Evolutionary conservation across 2,113 vertebrate species (phyloP), one percentile per base, ranked within the genome.

Genomic region (Amphiprion percula): DNA sequence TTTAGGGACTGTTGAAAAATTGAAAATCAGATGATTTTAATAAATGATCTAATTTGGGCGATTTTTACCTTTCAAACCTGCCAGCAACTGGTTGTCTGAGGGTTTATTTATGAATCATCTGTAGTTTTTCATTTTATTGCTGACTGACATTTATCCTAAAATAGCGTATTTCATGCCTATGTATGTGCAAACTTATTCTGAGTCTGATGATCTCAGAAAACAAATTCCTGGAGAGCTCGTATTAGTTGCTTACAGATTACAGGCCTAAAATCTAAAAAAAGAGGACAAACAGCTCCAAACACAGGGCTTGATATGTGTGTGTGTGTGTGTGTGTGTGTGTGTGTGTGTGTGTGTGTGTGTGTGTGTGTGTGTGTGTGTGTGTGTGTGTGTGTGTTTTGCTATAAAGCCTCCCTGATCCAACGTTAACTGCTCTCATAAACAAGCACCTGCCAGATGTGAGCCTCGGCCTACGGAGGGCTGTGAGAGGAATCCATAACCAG

Each of bases 401-500:
- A 58, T 79, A 82, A 87, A 88, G 74, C 78, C 78, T 84, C 78
- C 24, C 66, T 82, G 77, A 88, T 90, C 84, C 78, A 65, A 53
- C 84, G 84, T 89, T 92, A 88, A 92, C 90, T 84, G 85, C 89
- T 68, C 70, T 88, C 89, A 78, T 87, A 91, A 91, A 91, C 84
- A 91, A 87, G 79, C 74, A 72, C 56, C 80, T 83, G 87, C 77
- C 89, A 91, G 84, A 91, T 87, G 82, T 87, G 86, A 80, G 86
- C 80, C 64, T 70, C 82, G 63, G 80, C 73, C 84, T 86, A 70
- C 82, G 54, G 75, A 86, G 87, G 83, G 73, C 65, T 71, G 73
- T 68, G 82, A 84, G 82, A 58, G 33, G 87, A 87, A 90, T 91
- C 86, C 79, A 74, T 79, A 88, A 87, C 67, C 66, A 50, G 68